Evolutionary conservation across 2,113 vertebrate genomes (phyloP).

Genomic region (Eclectus roratus): DNA sequence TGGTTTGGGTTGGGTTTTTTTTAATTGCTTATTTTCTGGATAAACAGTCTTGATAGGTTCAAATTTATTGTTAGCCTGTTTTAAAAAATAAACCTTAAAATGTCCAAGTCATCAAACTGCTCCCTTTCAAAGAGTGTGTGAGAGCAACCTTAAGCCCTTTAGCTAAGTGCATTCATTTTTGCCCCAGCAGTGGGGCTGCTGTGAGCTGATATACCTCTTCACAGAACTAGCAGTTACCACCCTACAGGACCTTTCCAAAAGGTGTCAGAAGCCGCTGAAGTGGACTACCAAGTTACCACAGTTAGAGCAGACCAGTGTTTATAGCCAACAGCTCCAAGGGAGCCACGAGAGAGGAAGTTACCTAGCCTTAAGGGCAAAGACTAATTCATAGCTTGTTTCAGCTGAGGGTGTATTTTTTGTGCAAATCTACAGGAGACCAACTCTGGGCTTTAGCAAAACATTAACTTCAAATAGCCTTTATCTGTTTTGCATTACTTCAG

Average conservation of each 20-base stretch:
- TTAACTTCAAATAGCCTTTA: not conserved
- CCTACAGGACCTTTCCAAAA: not conserved
- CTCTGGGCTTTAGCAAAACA: not conserved
- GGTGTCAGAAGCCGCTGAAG: not conserved
- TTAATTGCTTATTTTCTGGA: not conserved
- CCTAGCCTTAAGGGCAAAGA: not conserved
- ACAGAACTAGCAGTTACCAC: not conserved
- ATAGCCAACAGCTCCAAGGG: not conserved
- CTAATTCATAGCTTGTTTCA: not conserved
- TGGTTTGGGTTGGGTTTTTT: not conserved
- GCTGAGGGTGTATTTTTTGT: not conserved
- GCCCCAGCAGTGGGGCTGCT: not conserved
- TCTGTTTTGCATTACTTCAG: not conserved
- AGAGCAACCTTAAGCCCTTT: not conserved
- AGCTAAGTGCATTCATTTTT: not conserved
- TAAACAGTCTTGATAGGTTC: not conserved
- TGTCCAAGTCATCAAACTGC: not conserved
- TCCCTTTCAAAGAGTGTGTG: not conserved
- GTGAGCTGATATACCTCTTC: not conserved
- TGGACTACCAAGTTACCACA: not conserved
- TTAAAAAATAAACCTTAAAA: not conserved
- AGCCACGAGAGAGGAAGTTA: not conserved
- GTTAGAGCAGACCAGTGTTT: not conserved
- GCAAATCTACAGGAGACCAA: accelerated
- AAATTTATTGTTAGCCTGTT: not conserved